Percentiles rank a stretch among this genome's conserved stretches.
These are phyloP conservation scores for Oscheius sp. DNA, from an alignment of 2,888 invertebrate genomes.

Conservation along the genomic window DNA sequence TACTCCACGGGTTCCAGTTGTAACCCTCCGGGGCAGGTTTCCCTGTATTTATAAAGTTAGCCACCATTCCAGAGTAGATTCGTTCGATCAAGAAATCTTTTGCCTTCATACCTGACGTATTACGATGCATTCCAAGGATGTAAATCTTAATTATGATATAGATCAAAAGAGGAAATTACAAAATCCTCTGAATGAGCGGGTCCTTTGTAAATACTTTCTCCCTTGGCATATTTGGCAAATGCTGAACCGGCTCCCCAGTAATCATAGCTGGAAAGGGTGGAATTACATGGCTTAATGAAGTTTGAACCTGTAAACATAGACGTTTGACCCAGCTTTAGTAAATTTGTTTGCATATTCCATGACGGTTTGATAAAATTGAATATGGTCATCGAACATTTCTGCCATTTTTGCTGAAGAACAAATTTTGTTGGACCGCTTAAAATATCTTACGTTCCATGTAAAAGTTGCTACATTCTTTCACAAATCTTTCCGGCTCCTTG, in stretches of 20 bases:
- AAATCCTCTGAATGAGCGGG: constrained; percentile 46
- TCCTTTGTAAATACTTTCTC: constrained; percentile 7
- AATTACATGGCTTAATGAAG: too few relatives aligned
- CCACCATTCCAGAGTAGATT: neutral
- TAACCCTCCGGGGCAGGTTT: neutral
- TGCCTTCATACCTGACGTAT: neutral
- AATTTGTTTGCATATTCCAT: neutral
- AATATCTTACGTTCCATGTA: neutral
- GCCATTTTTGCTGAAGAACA: too few relatives aligned
- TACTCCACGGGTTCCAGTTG: neutral
- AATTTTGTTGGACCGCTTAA: too few relatives aligned
- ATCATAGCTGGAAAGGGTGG: constrained; percentile 34
- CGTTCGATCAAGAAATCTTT: neutral
- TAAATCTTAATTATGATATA: neutral
- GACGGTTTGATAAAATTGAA: neutral
- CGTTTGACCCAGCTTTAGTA: neutral
- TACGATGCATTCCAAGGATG: neutral
- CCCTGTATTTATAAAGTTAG: neutral
- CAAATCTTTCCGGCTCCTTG: constrained; percentile 7
- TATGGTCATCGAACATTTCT: neutral
- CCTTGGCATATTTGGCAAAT: constrained; percentile 32
- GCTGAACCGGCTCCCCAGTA: constrained; percentile 37
- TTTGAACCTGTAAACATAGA: too few relatives aligned
- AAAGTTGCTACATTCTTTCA: neutral
- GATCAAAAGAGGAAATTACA: constrained; percentile 2